Evolutionary conservation across 2,113 vertebrate species (phyloP).

Genomic region (Benitochromis conjunctus): DNA sequence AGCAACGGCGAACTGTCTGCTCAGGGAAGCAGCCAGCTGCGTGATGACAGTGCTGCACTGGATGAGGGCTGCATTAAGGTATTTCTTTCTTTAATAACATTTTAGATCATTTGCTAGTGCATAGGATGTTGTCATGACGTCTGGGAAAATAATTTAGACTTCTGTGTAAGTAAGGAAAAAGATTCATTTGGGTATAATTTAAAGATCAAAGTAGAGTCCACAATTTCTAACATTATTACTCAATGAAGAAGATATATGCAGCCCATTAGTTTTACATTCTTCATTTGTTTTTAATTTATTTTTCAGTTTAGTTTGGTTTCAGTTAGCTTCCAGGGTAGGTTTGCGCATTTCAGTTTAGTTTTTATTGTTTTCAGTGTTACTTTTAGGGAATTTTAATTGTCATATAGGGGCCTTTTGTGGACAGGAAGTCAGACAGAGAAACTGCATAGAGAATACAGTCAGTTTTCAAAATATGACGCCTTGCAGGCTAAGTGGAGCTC

Average conservation of each 20-base stretch:
- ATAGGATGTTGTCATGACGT: not conserved
- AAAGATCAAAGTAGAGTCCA: not conserved
- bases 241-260: not conserved
- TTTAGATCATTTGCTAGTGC: not conserved
- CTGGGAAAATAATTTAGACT: not conserved
- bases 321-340: not conserved
- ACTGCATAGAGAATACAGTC: not conserved
- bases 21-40: slow-evolving; percentile 24
- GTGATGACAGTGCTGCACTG: not conserved
- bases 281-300: not conserved
- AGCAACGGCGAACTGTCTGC: slow-evolving; percentile 1
- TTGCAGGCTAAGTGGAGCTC: not conserved
- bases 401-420: not conserved
- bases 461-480: not conserved
- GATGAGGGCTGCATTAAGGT: slow-evolving; percentile 52
- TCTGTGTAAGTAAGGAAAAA: not conserved
- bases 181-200: not conserved
- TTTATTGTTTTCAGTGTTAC: not conserved
- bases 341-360: not conserved
- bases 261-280: not conserved
- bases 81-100: not conserved
- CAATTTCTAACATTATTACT: not conserved
- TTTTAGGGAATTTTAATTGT: not conserved
- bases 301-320: not conserved
- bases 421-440: not conserved